Conservation (phyloP, 2,113 vertebrate species). For the Apistogramma diplotaenia region DNA sequence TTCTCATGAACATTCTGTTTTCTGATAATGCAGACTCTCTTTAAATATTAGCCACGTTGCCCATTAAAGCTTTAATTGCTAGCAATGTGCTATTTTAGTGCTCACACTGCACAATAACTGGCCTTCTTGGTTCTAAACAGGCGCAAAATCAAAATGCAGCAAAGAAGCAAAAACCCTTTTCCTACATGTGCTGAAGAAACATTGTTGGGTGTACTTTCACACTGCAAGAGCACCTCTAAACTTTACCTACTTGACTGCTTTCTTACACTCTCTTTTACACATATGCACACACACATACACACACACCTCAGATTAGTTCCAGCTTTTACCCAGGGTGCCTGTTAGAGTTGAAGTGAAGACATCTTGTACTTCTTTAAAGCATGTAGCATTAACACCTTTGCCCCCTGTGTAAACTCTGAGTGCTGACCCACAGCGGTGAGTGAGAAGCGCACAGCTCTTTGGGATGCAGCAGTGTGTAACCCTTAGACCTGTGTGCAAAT, state of each 20-base stretch:
- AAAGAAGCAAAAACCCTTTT: constrained; percentile 5
- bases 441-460: constrained; percentile 54
- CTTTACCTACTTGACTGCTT: constrained; percentile 6
- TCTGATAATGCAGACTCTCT: not conserved
- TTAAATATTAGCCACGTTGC: not conserved
- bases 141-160: not conserved
- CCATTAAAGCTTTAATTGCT: not conserved
- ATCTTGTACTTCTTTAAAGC: constrained; percentile 77
- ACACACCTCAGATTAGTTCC: constrained; percentile 71
- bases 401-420: constrained; percentile 73
- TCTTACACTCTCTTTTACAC: not conserved
- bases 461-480: constrained; percentile 43
- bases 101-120: not conserved
- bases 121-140: not conserved
- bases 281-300: not conserved
- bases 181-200: not conserved
- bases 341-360: constrained; percentile 75
- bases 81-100: not conserved
- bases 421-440: constrained; percentile 67
- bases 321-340: constrained; percentile 72
- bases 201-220: not conserved
- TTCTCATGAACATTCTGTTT: not conserved
- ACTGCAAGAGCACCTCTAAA: not conserved
- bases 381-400: constrained; percentile 77
- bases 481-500: constrained; percentile 4